These are phyloP conservation scores for Anoplolepis gracilipes DNA, from an alignment of 1,140 invertebrate species.

Conservation along the genomic window DNA sequence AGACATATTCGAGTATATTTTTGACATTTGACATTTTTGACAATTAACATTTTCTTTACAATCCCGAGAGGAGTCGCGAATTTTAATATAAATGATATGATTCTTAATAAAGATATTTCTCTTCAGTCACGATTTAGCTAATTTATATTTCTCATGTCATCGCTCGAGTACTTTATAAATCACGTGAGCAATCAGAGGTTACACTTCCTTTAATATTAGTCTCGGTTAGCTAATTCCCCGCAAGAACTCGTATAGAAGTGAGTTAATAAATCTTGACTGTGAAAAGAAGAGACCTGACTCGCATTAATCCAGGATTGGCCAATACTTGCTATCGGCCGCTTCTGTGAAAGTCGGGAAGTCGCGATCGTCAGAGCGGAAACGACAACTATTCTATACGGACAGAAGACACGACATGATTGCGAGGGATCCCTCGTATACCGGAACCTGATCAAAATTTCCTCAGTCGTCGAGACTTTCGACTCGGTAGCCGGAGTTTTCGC, in stretches of 20 bases:
- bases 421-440: conserved; percentile 40
- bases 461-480: conserved; percentile 24
- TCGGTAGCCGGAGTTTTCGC: conserved; percentile 16
- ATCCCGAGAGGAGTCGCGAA: not conserved
- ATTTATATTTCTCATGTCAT: conserved; percentile 5
- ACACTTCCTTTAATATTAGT: conserved; percentile 4
- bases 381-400: conserved; percentile 51
- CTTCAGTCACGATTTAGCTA: not conserved
- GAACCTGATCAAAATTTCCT: conserved; percentile 37
- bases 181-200: not conserved
- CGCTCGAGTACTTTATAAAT: not conserved
- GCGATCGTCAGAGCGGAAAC: conserved; percentile 60
- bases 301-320: conserved; percentile 31
- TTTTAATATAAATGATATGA: not conserved
- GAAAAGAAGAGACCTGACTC: conserved; percentile 24
- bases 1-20: too few species aligned
- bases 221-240: conserved; percentile 18
- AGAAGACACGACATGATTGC: conserved; percentile 22
- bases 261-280: conserved; percentile 23
- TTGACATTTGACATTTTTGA: too few species aligned
- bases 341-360: conserved; percentile 59
- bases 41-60: not conserved
- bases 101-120: conserved; percentile 8
- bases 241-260: not conserved
- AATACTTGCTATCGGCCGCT: not conserved